These are phyloP conservation scores for Eristalinus sepulchralis DNA, from an alignment of 2,888 invertebrate species.

Conservation along the genomic window DNA sequence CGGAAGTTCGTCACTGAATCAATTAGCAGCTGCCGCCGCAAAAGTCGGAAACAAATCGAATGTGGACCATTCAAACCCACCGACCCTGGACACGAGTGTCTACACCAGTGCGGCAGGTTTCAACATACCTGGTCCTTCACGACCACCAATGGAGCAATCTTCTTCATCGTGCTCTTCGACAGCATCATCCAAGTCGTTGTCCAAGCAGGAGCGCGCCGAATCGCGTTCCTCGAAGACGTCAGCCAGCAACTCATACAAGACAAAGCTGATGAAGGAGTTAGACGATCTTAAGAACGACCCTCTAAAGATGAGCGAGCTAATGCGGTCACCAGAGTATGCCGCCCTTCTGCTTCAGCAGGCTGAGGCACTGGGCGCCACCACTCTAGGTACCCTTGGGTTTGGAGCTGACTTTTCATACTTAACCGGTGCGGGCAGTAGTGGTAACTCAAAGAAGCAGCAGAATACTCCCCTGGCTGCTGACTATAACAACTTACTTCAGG, in stretches of 20 bases:
- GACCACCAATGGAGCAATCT: constrained; percentile 51
- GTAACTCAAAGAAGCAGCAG: constrained; percentile 71
- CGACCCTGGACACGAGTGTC: constrained; percentile 43
- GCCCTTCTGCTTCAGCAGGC: constrained; percentile 80
- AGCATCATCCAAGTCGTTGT: constrained; percentile 76
- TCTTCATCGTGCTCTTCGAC: constrained; percentile 73
- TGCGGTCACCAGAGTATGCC: constrained; percentile 81
- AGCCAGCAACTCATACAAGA: constrained; percentile 79
- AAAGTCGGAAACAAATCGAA: constrained; percentile 79
- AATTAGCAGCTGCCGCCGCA: constrained; percentile 79
- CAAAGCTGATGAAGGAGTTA: constrained; percentile 80
- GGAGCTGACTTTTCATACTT: constrained; percentile 79
- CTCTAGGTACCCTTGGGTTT: constrained; percentile 79
- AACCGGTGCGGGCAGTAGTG: constrained; percentile 74
- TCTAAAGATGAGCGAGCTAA: constrained; percentile 80
- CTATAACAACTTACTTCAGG: constrained; percentile 79
- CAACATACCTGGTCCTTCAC: constrained; percentile 60
- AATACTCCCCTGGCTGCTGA: constrained; percentile 76
- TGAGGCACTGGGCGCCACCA: constrained; percentile 80
- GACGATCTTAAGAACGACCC: constrained; percentile 81
- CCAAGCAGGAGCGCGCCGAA: constrained; percentile 74
- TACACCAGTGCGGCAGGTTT: constrained; percentile 53
- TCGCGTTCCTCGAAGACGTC: constrained; percentile 77
- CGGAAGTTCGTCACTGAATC: constrained; percentile 78
- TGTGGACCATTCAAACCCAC: constrained; percentile 50